A percentile compares a stretch with the other conserved stretches of the same genome.
These are phyloP conservation scores for Etheostoma nigrum DNA, from an alignment of 2,797 vertebrate genomes.

Conservation along the genomic window DNA sequence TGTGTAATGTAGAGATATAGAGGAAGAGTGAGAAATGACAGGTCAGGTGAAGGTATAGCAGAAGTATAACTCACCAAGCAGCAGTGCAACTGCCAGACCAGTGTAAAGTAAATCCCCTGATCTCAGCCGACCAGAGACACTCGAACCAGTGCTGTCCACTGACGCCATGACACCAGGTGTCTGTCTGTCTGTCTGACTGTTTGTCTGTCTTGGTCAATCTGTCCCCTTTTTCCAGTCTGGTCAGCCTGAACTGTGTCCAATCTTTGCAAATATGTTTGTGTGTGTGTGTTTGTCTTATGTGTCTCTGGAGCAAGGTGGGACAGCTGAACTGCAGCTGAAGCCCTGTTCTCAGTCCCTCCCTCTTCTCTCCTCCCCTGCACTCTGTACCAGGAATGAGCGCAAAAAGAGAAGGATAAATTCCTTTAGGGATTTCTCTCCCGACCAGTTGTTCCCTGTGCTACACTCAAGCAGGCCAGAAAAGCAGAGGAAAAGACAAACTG, in stretches of 20 bases:
- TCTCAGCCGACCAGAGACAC: constrained; percentile 71
- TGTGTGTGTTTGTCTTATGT: constrained; percentile 39
- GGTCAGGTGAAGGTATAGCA: constrained; percentile 35
- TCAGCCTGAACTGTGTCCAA: constrained; percentile 27
- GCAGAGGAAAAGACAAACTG: constrained; percentile 39
- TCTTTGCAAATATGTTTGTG: constrained; percentile 27
- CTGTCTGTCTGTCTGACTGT: constrained; percentile 41
- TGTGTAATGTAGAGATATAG: background rate
- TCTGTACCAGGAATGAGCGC: constrained; percentile 74
- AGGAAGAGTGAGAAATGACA: constrained; percentile 35
- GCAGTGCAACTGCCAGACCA: constrained; percentile 77
- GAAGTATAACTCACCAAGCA: constrained; percentile 81
- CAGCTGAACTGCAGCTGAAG: constrained; percentile 63
- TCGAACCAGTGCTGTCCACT: constrained; percentile 67
- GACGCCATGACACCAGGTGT: constrained; percentile 79
- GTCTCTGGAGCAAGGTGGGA: constrained; percentile 61
- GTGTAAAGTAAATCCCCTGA: constrained; percentile 79
- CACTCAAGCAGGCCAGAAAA: constrained; percentile 39
- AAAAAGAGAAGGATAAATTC: constrained; percentile 58
- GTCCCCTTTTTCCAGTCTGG: constrained; percentile 43
- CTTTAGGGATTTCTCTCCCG: constrained; percentile 47
- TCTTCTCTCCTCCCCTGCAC: constrained; percentile 73
- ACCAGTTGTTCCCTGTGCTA: constrained; percentile 48
- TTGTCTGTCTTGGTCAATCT: constrained; percentile 44
- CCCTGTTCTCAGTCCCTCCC: constrained; percentile 73